Evolutionary conservation across 2,888 invertebrate species (phyloP).

Genomic region (Gastrophysa polygoni): DNA sequence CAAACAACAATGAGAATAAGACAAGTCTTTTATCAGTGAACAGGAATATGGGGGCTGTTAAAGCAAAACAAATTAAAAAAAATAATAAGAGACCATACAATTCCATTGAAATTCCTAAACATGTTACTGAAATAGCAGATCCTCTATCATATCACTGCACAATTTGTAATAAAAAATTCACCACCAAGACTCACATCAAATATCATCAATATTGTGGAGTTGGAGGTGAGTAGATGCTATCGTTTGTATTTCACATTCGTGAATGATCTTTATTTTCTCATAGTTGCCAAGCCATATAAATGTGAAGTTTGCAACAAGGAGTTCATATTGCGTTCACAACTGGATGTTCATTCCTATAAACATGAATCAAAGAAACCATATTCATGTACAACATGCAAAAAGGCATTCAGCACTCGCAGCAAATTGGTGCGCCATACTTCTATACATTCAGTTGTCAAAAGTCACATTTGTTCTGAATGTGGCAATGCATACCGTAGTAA

Average conservation of each 20-base stretch:
- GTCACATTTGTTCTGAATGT: conserved; percentile 66
- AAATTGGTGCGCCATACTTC: conserved; percentile 74
- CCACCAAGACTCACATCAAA: conserved; percentile 69
- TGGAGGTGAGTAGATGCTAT: conserved; percentile 51
- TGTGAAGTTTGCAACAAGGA: conserved; percentile 64
- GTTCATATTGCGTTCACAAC: conserved; percentile 74
- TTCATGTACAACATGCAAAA: conserved; percentile 68
- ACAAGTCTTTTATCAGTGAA: conserved; percentile 15
- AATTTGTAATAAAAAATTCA: conserved; percentile 71
- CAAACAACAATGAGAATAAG: conserved; percentile 9
- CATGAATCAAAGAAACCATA: conserved; percentile 69
- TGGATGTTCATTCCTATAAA: conserved; percentile 72
- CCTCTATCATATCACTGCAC: conserved; percentile 68
- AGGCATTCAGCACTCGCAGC: conserved; percentile 71
- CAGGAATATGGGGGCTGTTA: conserved; percentile 10
- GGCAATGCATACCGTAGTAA: conserved; percentile 66
- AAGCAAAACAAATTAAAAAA: conserved; percentile 19
- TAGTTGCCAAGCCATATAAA: conserved; percentile 59
- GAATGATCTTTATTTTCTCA: conserved; percentile 30
- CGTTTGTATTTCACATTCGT: conserved; percentile 46
- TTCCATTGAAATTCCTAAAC: conserved; percentile 44
- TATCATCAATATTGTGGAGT: conserved; percentile 68
- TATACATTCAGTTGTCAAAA: conserved; percentile 63
- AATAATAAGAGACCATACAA: conserved; percentile 23
- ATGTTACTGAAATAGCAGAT: conserved; percentile 54